Base-by-base conservation (phyloP, 2,888 invertebrate species). In the Drosophila nigricruria region DNA sequence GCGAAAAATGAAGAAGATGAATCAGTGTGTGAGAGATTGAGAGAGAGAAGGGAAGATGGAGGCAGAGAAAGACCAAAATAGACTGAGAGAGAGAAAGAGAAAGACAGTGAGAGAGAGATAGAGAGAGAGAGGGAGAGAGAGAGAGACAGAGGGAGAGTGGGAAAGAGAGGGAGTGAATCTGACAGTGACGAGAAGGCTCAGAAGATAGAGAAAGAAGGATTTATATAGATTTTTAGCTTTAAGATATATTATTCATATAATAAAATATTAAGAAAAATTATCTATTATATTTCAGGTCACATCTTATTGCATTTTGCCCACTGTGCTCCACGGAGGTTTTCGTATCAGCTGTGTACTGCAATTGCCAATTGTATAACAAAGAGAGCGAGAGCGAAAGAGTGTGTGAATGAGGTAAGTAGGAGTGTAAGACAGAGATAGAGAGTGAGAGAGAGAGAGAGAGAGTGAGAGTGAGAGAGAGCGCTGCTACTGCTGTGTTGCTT, bases 321-420 rank as follows among this genome's bases (percentile, higher is more conserved):
- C 38, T 38, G 53, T 38, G 36, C 38, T 12, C 25, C 6, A 12
- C 36, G 18, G 14, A 27, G 53, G 38, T 5, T 38, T 40, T 54
- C 18, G 53, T 18, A 38, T 27, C 25, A 18, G 27, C 53, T 54
- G 53, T 54, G 53, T 3, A 18, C 38, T 54, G 53, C 27, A 27
- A 54, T 27, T 54, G 53, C 27, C 53, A 54, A 54, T 54, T 54
- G 53, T 40, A 12, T 14, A 54, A 40, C 38, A 54, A 38, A 40
- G 36, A 25, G 25, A 25, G 36, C 12, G 38, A 38, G 25, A 12
- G 53, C 16, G 23, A 10, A 16, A n/a, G 36, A 3, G 23, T 1
- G 9, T 23, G 23, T 23, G 27, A 18, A 10, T 27, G 54, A 16
- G 42, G 3, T 20, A 18, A 32, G 34, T 23, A 20, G 14, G 0